Base-by-base conservation (phyloP, 1,140 invertebrate species). In the Campoletis sonorensis region DNA sequence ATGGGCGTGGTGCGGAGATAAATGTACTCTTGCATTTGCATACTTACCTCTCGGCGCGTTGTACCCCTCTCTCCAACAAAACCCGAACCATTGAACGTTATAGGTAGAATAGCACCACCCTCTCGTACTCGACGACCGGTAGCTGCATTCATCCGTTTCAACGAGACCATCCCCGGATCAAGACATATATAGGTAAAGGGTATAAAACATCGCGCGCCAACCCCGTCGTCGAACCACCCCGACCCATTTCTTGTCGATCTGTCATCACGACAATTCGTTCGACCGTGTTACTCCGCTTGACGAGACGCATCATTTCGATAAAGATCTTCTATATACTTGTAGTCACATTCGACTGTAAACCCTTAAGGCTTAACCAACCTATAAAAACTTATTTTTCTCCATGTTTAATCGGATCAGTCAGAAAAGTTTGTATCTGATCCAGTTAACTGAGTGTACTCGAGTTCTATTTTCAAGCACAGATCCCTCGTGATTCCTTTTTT, bases 11-110 rank as follows among this genome's bases (percentile, higher is more conserved):
- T 88, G 84, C 82, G 71, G 88, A 90, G 89, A 90, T 90, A 90
- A 89, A 90, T 90, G 88, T 88, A 88, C 88, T 88, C 87, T 87
- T 86, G 86, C 86, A 90, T 90, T 90, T 90, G 89, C 89, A 90
- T 90, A 89, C 86, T 88, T 87, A 86, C 85, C 82, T 87, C 83
- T 88, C 85, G 80, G 58, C 51, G 13, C 73, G 79, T 68, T 81
- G 68, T 81, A 67, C 75, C 64, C 21, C 72, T 61, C 40, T 78
- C 45, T 73, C 78, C 78, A 76, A 71, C 72, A 45, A 80, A 75
- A 80, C 58, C 11, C 71, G 79, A 80, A 77, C 70, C 81, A 80
- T 85, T 79, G 68, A 76, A 70, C 21, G 27, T 58, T 30, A 30
- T 33, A 64, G 61, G 45, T 61, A 79, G 75, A 49, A 64, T 33